Conservation (phyloP, 2,797 vertebrate genomes). For the Podarcis siculus region DNA sequence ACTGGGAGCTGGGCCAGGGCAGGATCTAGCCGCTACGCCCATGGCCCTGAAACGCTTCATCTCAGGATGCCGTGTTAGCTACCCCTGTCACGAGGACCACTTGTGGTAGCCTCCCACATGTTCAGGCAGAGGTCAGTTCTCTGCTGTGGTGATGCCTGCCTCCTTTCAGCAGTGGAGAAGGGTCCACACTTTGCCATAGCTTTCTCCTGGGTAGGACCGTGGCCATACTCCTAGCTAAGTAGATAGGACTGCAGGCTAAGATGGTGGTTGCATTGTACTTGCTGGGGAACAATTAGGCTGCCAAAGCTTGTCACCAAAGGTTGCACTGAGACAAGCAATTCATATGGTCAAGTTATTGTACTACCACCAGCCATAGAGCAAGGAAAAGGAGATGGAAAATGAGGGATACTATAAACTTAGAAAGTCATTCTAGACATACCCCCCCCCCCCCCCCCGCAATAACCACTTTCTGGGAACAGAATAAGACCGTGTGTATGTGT, state of each 20-base stretch:
- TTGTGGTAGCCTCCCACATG: too few species aligned
- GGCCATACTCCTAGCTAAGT: neutral
- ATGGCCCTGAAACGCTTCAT: too few species aligned
- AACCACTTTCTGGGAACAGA: too few species aligned
- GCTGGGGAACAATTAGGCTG: neutral
- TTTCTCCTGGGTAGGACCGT: neutral
- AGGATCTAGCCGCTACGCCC: too few species aligned
- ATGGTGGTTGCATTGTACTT: neutral
- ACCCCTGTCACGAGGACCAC: too few species aligned
- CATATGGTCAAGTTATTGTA: neutral
- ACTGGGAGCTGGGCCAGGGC: too few species aligned
- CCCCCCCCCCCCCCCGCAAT: too few species aligned
- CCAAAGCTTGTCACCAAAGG: neutral
- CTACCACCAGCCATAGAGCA: neutral
- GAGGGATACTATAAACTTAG: neutral
- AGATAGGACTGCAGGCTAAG: neutral
- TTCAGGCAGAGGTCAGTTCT: too few species aligned
- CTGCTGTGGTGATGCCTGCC: too few species aligned
- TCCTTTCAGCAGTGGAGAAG: too few species aligned
- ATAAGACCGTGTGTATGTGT: neutral
- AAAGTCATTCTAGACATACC: neutral
- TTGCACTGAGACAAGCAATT: neutral
- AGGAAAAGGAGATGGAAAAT: neutral
- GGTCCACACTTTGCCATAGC: too few species aligned
- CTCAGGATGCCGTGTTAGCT: too few species aligned